Conservation (phyloP, 2,888 invertebrate genomes). For the Cantharis nigra region DNA sequence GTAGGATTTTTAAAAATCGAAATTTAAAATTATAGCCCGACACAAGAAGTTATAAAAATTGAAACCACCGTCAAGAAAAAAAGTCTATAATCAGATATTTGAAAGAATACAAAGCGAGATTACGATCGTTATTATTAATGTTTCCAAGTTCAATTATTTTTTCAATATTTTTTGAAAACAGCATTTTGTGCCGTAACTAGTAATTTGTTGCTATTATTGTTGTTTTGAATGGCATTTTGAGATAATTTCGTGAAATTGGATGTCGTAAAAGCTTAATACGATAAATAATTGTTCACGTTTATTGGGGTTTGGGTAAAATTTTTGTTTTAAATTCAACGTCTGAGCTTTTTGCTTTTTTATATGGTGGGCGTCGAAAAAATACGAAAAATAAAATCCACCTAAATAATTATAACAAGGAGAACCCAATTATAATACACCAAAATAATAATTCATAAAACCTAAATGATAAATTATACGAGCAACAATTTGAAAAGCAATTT, state of each 20-base stretch:
- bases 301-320: not conserved
- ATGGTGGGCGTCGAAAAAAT: constrained; percentile 6
- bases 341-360: not conserved
- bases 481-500: constrained; percentile 34
- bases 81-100: constrained; percentile 45
- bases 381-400: constrained; percentile 19
- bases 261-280: not conserved
- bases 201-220: constrained; percentile 13
- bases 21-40: constrained; percentile 50
- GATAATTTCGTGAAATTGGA: not conserved
- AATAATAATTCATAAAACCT: constrained; percentile 31
- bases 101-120: constrained; percentile 33
- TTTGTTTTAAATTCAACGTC: not conserved
- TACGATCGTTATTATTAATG: constrained; percentile 2
- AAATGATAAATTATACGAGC: constrained; percentile 32
- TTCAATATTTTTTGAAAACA: constrained; percentile 32
- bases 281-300: not conserved
- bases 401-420: constrained; percentile 20
- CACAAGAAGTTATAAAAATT: constrained; percentile 47
- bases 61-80: constrained; percentile 43
- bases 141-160: constrained; percentile 21
- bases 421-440: constrained; percentile 32
- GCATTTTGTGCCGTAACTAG: constrained; percentile 20
- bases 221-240: not conserved
- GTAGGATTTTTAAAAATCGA: constrained; percentile 50